These are phyloP conservation scores for Peromyscus attwateri DNA, from an alignment of 2,797 vertebrate genomes.

Conservation along the genomic window DNA sequence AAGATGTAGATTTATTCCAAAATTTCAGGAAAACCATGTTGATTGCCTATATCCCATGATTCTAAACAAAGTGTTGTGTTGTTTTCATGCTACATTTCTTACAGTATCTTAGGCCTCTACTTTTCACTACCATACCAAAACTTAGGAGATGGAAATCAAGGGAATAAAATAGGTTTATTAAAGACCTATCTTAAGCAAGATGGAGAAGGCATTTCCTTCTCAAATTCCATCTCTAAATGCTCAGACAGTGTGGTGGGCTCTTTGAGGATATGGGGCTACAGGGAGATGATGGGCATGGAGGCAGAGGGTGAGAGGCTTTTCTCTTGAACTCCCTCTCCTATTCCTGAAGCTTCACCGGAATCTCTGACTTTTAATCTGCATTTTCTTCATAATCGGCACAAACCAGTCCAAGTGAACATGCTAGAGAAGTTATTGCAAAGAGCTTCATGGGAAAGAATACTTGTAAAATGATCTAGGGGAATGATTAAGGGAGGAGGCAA, in stretches of 20 bases:
- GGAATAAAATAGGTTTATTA: too few relatives aligned
- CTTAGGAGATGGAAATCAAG: not conserved
- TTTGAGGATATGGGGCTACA: not conserved
- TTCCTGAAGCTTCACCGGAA: not conserved
- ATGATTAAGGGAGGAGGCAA: not conserved
- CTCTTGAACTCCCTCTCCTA: not conserved
- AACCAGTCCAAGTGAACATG: not conserved
- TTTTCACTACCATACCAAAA: not conserved
- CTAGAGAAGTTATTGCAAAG: not conserved
- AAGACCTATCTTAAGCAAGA: not conserved
- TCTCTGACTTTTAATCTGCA: not conserved
- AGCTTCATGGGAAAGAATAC: not conserved
- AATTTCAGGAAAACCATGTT: not conserved
- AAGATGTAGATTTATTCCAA: not conserved
- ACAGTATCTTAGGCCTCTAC: too few relatives aligned
- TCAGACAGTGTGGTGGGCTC: not conserved
- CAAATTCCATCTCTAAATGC: not conserved
- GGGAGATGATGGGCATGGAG: not conserved
- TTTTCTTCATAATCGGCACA: not conserved
- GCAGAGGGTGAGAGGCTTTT: not conserved
- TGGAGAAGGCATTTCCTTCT: not conserved
- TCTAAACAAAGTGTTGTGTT: not conserved
- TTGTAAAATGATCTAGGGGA: not conserved
- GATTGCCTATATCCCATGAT: not conserved
- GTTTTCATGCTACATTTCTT: not conserved